Evolutionary conservation across 2,797 vertebrate genomes (phyloP).

Genomic region (Poecilia gillii): DNA sequence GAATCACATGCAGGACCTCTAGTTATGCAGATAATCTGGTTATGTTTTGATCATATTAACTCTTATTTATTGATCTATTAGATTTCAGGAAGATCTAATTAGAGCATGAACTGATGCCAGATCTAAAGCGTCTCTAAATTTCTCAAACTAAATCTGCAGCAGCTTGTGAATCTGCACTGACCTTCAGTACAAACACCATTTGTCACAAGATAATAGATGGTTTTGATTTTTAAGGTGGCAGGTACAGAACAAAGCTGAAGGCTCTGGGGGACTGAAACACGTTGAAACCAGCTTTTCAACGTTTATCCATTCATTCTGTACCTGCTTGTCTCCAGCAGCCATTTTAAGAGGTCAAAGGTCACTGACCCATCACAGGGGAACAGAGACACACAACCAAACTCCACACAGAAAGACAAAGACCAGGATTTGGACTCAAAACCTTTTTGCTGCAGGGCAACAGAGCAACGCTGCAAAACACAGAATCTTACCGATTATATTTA

Average conservation of each 20-base stretch:
- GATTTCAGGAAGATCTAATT: neutral
- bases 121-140: neutral
- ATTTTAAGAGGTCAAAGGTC: neutral
- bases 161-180: neutral
- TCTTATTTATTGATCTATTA: neutral
- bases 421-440: too few species aligned
- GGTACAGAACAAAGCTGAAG: neutral
- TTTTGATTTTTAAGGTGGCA: neutral
- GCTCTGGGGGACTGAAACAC: neutral
- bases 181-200: neutral
- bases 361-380: too few species aligned
- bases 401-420: too few species aligned
- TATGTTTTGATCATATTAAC: neutral
- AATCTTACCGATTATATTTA: too few species aligned
- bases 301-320: neutral
- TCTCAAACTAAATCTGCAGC: neutral
- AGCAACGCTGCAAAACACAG: too few species aligned
- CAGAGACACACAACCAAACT: too few species aligned
- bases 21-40: neutral
- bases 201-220: neutral
- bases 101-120: neutral
- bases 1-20: neutral
- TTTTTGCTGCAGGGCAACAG: too few species aligned
- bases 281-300: neutral
- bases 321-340: neutral